These are phyloP conservation scores for Catamblyrhynchus diadema DNA, from an alignment of 2,797 vertebrate genomes.

Conservation along the genomic window DNA sequence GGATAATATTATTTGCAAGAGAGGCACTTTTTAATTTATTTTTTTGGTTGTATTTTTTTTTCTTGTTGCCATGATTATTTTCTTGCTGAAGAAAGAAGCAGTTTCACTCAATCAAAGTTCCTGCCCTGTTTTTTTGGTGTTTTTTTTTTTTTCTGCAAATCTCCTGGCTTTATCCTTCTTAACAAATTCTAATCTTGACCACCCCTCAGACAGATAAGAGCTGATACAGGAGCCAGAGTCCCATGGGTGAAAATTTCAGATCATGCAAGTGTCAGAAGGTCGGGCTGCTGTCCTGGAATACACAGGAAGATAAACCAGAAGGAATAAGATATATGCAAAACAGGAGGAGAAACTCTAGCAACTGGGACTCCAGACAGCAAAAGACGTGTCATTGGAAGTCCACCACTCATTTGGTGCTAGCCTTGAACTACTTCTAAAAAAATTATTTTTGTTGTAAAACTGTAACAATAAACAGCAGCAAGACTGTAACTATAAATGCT, in stretches of 20 bases:
- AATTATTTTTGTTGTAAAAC: not conserved
- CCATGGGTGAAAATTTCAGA: not conserved
- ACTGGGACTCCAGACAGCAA: not conserved
- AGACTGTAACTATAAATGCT: not conserved
- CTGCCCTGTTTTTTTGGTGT: not conserved
- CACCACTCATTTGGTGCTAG: not conserved
- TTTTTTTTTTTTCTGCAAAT: not conserved
- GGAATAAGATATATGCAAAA: not conserved
- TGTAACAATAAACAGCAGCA: not conserved
- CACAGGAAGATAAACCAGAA: not conserved
- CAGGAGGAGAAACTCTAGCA: not conserved
- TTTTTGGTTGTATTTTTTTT: not conserved
- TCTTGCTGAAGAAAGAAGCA: slow-evolving; percentile 21
- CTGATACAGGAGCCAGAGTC: not conserved
- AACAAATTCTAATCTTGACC: not conserved
- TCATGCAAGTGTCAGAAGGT: not conserved
- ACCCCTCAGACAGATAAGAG: not conserved
- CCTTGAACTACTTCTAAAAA: not conserved
- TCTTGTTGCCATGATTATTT: not conserved
- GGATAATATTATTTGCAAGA: not conserved
- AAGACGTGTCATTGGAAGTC: not conserved
- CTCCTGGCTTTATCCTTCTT: not conserved
- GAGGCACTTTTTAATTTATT: not conserved
- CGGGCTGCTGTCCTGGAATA: not conserved
- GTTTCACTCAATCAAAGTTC: not conserved